A percentile compares a stretch with the other conserved stretches of the same genome.
Conservation (phyloP, 2,888 invertebrate genomes). For the Lamproptera curius region DNA sequence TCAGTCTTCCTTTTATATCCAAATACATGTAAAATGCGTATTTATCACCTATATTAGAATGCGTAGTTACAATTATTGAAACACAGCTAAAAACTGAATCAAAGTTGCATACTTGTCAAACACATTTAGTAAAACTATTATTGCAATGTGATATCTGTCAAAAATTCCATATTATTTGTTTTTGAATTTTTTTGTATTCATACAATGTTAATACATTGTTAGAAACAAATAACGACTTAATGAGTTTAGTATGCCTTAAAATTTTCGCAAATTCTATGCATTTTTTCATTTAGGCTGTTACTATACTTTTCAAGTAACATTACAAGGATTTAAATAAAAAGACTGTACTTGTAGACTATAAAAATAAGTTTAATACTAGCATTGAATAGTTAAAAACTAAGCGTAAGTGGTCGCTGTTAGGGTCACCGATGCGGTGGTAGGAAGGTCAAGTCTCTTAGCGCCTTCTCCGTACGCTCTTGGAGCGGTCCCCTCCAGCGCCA, state of each 20-base stretch:
- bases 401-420: slow-evolving; percentile 22
- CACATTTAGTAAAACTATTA: too few species aligned
- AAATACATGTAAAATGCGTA: too few species aligned
- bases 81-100: too few species aligned
- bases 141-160: too few species aligned
- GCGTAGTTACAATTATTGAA: too few species aligned
- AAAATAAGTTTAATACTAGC: slow-evolving; percentile 60
- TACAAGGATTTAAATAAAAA: slow-evolving; percentile 14
- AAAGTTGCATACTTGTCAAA: too few species aligned
- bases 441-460: slow-evolving; percentile 85
- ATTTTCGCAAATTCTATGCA: not conserved
- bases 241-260: not conserved
- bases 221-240: not conserved
- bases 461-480: slow-evolving; percentile 82
- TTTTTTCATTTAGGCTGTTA: not conserved
- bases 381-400: slow-evolving; percentile 32
- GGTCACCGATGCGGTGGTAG: slow-evolving; percentile 63
- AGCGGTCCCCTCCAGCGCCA: slow-evolving; percentile 92
- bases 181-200: not conserved
- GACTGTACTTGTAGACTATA: slow-evolving; percentile 38
- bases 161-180: too few species aligned
- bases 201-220: not conserved
- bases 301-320: not conserved
- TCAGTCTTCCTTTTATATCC: too few species aligned
- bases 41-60: too few species aligned